Evolutionary conservation across 1,140 invertebrate species (phyloP), one percentile per base, ranked within the genome.

Genomic region (Ceratitis capitata): DNA sequence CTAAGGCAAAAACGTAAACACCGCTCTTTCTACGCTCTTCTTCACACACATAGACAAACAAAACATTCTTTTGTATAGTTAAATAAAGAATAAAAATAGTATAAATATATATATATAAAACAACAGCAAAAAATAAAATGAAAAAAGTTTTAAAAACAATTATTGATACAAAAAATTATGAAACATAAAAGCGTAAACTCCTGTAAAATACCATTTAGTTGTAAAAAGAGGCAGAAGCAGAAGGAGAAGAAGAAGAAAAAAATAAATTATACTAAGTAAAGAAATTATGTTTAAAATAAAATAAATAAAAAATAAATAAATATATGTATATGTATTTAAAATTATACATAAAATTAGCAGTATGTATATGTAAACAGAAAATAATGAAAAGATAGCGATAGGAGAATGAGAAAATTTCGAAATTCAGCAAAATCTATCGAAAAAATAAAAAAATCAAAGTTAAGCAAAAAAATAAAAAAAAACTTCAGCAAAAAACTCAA

Each of bases 51-150:
- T n/a, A n/a, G n/a, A n/a, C n/a, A n/a, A n/a, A n/a, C n/a, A n/a
- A n/a, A n/a, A n/a, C n/a, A n/a, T n/a, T 45, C 69, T 78, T 78
- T 78, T 78, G 69, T 78, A 78, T 78, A 78, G 69, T 78, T 78
- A 45, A 78, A 45, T 78, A 10, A n/a, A n/a, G n/a, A n/a, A 45
- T 78, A 78, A 78, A 58, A 78, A 35, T 78, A 69, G 12, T 69
- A 14, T 69, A 78, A 10, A 78, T n/a, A 78, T 78, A 78, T 45
- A 45, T 78, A 42, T 23, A 45, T 23, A 78, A 47, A 47, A 47
- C 45, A 47, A 47, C 5, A 47, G 12, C 3, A 78, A 78, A 45
- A 45, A 45, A 78, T 78, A 23, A 42, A 78, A 78, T 0, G 6
- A 78, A 45, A 78, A 78, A 16, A 29, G 19, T n/a, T n/a, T n/a